Evolutionary conservation across 2,113 vertebrate genomes (phyloP), one percentile per base, ranked within the genome.

Genomic region (Lanius ludovicianus): DNA sequence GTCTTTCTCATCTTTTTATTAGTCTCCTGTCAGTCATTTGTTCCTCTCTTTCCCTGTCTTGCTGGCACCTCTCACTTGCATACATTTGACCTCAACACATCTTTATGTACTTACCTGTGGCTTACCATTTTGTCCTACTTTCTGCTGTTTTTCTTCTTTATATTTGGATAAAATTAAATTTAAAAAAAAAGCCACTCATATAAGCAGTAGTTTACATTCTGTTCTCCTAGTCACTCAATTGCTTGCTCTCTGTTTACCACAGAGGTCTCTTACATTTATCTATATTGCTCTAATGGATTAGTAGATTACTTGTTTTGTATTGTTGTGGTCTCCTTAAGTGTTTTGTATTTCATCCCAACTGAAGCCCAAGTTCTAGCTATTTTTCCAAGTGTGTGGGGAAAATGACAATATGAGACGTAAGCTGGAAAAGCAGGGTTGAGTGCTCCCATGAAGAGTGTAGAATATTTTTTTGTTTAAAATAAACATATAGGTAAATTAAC

Each of bases 101-200:
- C 41, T 71, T 71, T 14, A 23, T 47, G 37, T 85, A 9, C 53
- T 79, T 79, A 46, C 5, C 37, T 35, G 12, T 79, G 37, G 12
- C 53, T 15, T 59, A 33, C 23, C 5, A 2, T 85, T 88, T 70
- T 67, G n/a, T 65, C 46, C 37, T 77, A 5, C 11, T 77, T 19
- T 37, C 33, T 78, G 12, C 39, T 55, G 24, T 44, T 82, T 63
- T 81, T 22, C 21, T 70, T 24, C 16, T 57, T 87, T 59, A 11
- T 78, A 55, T 74, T 68, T 74, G 19, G 77, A 42, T 33, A 50
- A 52, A 27, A 16, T 25, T 25, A 10, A 55, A n/a, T 9, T 27
- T 7, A 31, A 41, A 31, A 5, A 27, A 18, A 13, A 25, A 44
- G 1, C 5, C 5, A 4, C 4, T 5, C 4, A 11, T 53, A 31